Evolutionary conservation across 2,888 invertebrate species (phyloP), one percentile per base, ranked within the genome.

Genomic region (Nyleta sp.): DNA sequence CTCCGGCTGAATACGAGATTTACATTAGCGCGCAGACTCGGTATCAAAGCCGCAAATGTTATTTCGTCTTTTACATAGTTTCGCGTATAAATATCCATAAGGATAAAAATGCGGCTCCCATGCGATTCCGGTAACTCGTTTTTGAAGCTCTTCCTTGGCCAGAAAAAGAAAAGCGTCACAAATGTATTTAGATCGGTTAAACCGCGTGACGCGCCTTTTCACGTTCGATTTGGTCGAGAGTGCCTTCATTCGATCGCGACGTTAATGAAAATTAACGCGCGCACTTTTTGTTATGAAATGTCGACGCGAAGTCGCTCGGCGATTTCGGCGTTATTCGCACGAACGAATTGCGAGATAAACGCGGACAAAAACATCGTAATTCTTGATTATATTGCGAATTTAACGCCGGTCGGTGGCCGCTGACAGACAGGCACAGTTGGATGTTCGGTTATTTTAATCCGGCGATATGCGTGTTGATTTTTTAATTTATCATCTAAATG

Each of bases 1-100:
- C 68, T 75, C 62, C 46, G 22, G 40, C 60, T 75, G 68, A 68
- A 68, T 68, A 62, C 75, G 48, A 53, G 75, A 75, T 68, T 75
- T 55, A 68, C 68, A 57, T 70, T 76, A 70, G 68, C 42, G 17
- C 55, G 18, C 18, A 38, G 24, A 53, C 50, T 48, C 31, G 22
- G 50, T 62, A 68, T 52, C 68, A 68, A 62, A 75, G 53, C 62
- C 64, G 57, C 67, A 75, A 76, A 76, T 62, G 70, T 64, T 55
- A 62, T 75, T 68, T 68, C 33, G 53, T 40, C 28, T 42, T 75
- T 57, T 38, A 57, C 48, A 50, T 53, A 52, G 64, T n/a, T 65
- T 72, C 40, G 33, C 33, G 38, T 55, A 72, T 64, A 64, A 72
- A 64, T 60, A 62, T 71, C 59, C 52, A 52, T 62, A 62, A 48